Percentiles rank a stretch among this genome's conserved stretches.
These are phyloP conservation scores for Elegia similella DNA, from an alignment of 2,888 invertebrate species.

Conservation along the genomic window DNA sequence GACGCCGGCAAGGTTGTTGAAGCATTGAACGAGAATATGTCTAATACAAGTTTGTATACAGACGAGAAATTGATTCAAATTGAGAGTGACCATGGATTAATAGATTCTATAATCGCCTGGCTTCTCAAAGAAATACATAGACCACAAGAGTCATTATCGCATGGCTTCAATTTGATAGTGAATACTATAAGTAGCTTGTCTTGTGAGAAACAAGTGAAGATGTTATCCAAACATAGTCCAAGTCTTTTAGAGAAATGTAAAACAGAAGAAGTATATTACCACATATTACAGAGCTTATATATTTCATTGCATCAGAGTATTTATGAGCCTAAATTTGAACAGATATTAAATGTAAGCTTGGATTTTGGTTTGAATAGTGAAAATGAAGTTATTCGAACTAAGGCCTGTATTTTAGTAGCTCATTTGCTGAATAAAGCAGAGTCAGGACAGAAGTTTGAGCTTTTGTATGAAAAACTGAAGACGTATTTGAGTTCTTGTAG, in stretches of 20 bases:
- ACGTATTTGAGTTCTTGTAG: slow-evolving; percentile 41
- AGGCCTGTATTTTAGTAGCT: slow-evolving; percentile 75
- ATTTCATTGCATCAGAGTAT: slow-evolving; percentile 67
- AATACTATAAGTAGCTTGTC: slow-evolving; percentile 61
- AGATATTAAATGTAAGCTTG: slow-evolving; percentile 56
- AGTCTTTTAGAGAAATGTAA: slow-evolving; percentile 49
- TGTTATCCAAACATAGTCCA: slow-evolving; percentile 49
- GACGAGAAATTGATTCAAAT: slow-evolving; percentile 61
- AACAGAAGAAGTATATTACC: slow-evolving; percentile 50
- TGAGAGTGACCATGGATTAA: slow-evolving; percentile 67
- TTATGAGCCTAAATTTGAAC: slow-evolving; percentile 49
- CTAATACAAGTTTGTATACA: slow-evolving; percentile 53
- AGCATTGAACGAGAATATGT: slow-evolving; percentile 57
- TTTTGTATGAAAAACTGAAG: slow-evolving; percentile 59
- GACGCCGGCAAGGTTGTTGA: slow-evolving; percentile 57
- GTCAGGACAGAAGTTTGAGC: slow-evolving; percentile 59
- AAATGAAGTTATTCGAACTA: slow-evolving; percentile 50
- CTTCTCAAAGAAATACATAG: slow-evolving; percentile 51
- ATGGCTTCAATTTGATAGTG: slow-evolving; percentile 57
- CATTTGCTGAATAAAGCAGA: slow-evolving; percentile 83
- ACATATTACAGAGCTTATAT: slow-evolving; percentile 77
- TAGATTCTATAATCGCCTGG: slow-evolving; percentile 64
- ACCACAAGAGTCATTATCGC: slow-evolving; percentile 41
- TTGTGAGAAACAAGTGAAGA: slow-evolving; percentile 49
- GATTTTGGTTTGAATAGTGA: slow-evolving; percentile 56